Evolutionary conservation across 2,888 invertebrate species (phyloP).

Genomic region (Pelosia muscerda): DNA sequence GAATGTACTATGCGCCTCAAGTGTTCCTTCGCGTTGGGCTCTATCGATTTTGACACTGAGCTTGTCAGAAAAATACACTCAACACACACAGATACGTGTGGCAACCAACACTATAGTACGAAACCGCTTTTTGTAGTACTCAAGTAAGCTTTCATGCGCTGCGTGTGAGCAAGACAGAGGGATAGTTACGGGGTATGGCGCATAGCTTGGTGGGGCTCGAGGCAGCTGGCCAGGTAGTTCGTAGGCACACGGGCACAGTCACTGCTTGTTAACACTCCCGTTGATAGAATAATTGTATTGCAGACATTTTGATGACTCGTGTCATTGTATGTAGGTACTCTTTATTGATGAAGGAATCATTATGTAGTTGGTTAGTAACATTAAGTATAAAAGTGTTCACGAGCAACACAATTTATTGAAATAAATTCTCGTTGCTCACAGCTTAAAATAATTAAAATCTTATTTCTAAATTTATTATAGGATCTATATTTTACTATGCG

Average conservation of each 20-base stretch:
- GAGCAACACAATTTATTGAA: not conserved
- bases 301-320: slow-evolving; percentile 71
- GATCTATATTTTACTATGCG: too few relatives aligned
- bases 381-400: not conserved
- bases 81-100: slow-evolving; percentile 71
- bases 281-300: slow-evolving; percentile 78
- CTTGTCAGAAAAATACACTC: slow-evolving; percentile 82
- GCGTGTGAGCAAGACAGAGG: slow-evolving; percentile 75
- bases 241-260: slow-evolving; percentile 79
- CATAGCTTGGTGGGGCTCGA: slow-evolving; percentile 75
- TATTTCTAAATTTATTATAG: too few relatives aligned
- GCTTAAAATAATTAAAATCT: not conserved
- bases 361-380: slow-evolving; percentile 39
- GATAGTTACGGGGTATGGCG: slow-evolving; percentile 77
- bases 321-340: slow-evolving; percentile 65
- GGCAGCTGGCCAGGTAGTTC: slow-evolving; percentile 86
- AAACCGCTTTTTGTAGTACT: slow-evolving; percentile 85
- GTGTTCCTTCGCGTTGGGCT: slow-evolving; percentile 67
- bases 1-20: slow-evolving; percentile 75
- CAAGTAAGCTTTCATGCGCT: slow-evolving; percentile 72
- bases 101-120: slow-evolving; percentile 69
- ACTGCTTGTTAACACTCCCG: slow-evolving; percentile 82
- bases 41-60: slow-evolving; percentile 67
- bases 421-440: not conserved
- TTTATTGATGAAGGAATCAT: slow-evolving; percentile 56